A percentile compares a stretch with the other conserved stretches of the same genome.
Evolutionary conservation across 2,888 invertebrate species (phyloP).

Genomic region (Drosophila putrida): DNA sequence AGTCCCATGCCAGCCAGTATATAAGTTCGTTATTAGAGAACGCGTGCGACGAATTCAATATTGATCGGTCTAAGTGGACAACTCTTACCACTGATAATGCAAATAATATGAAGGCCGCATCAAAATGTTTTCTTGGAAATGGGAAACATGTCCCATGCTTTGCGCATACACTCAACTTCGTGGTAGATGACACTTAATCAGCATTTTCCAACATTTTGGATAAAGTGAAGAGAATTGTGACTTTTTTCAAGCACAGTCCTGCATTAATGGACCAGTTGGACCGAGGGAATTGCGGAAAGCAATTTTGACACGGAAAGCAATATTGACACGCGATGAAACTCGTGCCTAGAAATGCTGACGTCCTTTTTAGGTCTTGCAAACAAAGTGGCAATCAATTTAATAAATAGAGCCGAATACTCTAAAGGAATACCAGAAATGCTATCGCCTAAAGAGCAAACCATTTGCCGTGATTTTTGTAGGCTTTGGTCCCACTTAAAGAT

Average conservation of each 20-base stretch:
- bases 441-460: not conserved
- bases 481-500: slow-evolving; percentile 2
- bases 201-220: slow-evolving; percentile 4
- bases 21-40: not conserved
- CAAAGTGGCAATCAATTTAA: slow-evolving; percentile 1
- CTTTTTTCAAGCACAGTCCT: slow-evolving; percentile 2
- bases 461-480: not conserved
- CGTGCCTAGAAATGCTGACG: not conserved
- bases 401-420: not conserved
- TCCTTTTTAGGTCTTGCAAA: not conserved
- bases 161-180: not conserved
- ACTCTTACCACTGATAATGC: not conserved
- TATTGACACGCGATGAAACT: not conserved
- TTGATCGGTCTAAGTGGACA: slow-evolving; percentile 3
- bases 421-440: slow-evolving; percentile 7
- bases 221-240: slow-evolving; percentile 6
- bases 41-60: not conserved
- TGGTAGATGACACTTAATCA: not conserved
- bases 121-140: not conserved
- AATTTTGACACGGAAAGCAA: no score
- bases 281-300: slow-evolving; percentile 10
- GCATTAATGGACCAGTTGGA: no score
- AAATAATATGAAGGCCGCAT: not conserved
- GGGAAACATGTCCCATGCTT: not conserved
- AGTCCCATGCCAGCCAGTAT: not conserved